A percentile compares a stretch with the other conserved stretches of the same genome.
phyloP scores from a whole-genome alignment of 1,140 invertebrate species.

The Nomia melanderi region DNA sequence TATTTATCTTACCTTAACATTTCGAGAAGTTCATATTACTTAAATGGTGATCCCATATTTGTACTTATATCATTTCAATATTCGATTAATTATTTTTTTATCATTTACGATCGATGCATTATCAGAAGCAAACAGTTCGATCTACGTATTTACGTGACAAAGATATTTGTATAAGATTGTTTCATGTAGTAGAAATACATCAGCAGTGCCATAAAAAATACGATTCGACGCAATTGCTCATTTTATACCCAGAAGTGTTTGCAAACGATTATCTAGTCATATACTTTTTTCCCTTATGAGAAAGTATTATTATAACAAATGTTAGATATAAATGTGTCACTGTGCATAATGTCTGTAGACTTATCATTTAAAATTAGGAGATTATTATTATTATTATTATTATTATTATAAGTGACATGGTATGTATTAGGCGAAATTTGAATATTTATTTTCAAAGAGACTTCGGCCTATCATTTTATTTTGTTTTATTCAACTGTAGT shows the following conservation, averaged over 20 bases:
- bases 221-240: constrained; percentile 1
- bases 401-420: too few relatives aligned
- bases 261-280: neutral
- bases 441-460: neutral
- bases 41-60: neutral
- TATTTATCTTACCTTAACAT: neutral
- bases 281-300: neutral
- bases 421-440: neutral
- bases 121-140: neutral
- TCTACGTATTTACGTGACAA: neutral
- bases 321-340: neutral
- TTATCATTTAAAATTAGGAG: neutral
- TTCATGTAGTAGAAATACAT: constrained; percentile 27
- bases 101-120: neutral
- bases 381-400: too few relatives aligned
- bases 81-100: neutral
- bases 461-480: neutral
- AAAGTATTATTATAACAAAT: neutral
- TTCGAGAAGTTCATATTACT: neutral
- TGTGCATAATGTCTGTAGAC: too few relatives aligned
- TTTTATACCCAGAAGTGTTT: constrained; percentile 5
- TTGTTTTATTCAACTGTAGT: neutral
- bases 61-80: neutral
- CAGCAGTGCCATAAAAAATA: constrained; percentile 1
- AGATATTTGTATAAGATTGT: constrained; percentile 19